Evolutionary conservation across 92 coral and sea anemone species (phyloP), one percentile per base, ranked within the genome.

Genomic region (Hydrozoanthus gracilis): DNA sequence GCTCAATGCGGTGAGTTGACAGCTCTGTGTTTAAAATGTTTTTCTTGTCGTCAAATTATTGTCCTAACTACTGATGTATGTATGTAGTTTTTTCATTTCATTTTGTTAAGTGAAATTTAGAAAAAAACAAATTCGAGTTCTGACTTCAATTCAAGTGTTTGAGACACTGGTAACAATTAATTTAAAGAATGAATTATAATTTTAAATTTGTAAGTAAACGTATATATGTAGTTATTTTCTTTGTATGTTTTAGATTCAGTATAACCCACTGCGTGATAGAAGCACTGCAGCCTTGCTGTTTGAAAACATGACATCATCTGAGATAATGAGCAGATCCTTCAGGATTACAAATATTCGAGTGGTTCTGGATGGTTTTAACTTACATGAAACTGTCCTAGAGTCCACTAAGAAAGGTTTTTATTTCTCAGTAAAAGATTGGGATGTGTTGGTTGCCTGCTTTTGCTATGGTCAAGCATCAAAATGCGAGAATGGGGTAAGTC

Each of bases 401-500:
- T 16, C 82, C 0, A 76, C 82, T 27, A 88, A 84, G 79, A 77
- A 79, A 76, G 76, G 89, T 67, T 92, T 90, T 35, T 96, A 83
- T 79, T 96, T 96, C 82, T 60, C 98, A 44, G 89, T 96, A 35
- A n/a, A 86, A 67, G 97, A 96, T 82, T 92, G 95, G 95, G 89
- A 92, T 35, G 92, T 95, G 7, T 15, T 51, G n/a, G 99, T 94
- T 9, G 87, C 96, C 0, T 96, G 99, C 61, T 92, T 83, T 83
- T 96, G 99, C 50, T 89, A 95, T 90, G 99, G 99, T 49, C 98
- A 95, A 69, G 95, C 99, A 49, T 90, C 90, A 2, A 48, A 87
- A 58, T 96, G 99, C 77, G 77, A 87, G 76, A 16, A 61, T 58
- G 78, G 85, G 75, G 96, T 93, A 88, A 85, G 88, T 85, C 35